Base-by-base conservation (phyloP, 2,113 vertebrate species). In the Mola mola region DNA sequence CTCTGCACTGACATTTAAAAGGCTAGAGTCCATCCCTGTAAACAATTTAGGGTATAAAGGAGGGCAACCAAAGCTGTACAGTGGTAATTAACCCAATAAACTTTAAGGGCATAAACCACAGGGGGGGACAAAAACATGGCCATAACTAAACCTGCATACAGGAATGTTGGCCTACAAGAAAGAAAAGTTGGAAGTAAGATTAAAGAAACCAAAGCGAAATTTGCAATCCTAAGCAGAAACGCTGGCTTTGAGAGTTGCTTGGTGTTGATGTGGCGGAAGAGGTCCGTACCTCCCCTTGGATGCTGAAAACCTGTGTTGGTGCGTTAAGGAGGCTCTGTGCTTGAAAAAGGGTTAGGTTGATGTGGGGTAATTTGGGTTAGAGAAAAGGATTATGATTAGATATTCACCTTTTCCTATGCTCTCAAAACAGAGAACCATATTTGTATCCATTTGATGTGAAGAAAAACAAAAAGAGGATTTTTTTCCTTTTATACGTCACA, bases 321-420 rank as follows among this genome's bases (percentile, higher is more conserved):
- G 90, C 72, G 44, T 90, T 90, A 91, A 81, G 75, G 81, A 93
- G 90, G 88, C 88, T 89, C 91, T 92, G 92, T 84, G 85, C 87
- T 92, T 93, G 89, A 91, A 92, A 91, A 92, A 90, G 86, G 90
- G 89, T 93, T 93, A 93, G 87, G 79, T 84, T 87, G 86, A 90
- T 71, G 81, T 88, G 88, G 88, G 91, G 92, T 90, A 92, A 92
- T 91, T 93, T 90, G 87, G 91, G 92, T 93, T 93, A 93, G 92
- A 91, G 92, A 88, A 90, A 91, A 93, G 85, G 83, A 89, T 91
- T 88, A 87, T 78, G 85, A 91, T 91, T 91, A 92, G 85, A 87
- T 78, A 77, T 85, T 86, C 76, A 90, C 86, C 84, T 88, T 79
- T 88, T 88, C 75, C 79, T 85, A 87, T 7, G 75, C 83, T 79